Evolutionary conservation across 2,888 invertebrate species (phyloP), one percentile per base, ranked within the genome.

Genomic region (Opisthograptis luteolata): DNA sequence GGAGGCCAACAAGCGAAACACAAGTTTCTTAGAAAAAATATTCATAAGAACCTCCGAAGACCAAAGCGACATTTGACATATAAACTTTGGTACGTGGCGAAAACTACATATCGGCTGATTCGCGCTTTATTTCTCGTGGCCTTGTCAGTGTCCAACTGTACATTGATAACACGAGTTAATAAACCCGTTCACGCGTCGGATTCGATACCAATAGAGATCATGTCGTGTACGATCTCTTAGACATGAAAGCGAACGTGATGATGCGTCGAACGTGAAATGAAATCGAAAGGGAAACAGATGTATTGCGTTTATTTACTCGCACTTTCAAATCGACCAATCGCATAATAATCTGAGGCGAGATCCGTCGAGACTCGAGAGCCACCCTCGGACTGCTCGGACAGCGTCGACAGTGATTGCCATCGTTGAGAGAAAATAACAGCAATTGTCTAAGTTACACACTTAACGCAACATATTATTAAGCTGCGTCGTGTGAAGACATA

Each of bases 381-480:
- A 55, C 42, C 48, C 51, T 48, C 35, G 28, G 6, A 48, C 36
- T 49, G n/a, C n/a, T n/a, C n/a, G n/a, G n/a, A n/a, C n/a, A n/a
- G n/a, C 45, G 51, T 42, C 55, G 53, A 54, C 52, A 50, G 5
- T 55, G 58, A 64, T 58, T 55, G 58, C 53, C 43, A 47, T 58
- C 47, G 42, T 44, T 22, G 34, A 52, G 55, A 55, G 62, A 66
- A 70, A 64, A 68, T 64, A 53, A 28, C 48, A 39, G 41, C 35
- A 42, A 59, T 63, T 58, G 53, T 55, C 34, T 34, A 8, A 39
- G 45, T 39, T n/a, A 31, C 35, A 34, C 41, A 40, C 36, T 52
- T 50, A 40, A 39, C 48, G 52, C 35, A 52, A 52, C 53, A 32
- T 43, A 49, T 54, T 43, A 53, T 52, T 47, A 57, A 19, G 12